Conservation (phyloP, 1,140 invertebrate species). For the Drosophila persimilis region DNA sequence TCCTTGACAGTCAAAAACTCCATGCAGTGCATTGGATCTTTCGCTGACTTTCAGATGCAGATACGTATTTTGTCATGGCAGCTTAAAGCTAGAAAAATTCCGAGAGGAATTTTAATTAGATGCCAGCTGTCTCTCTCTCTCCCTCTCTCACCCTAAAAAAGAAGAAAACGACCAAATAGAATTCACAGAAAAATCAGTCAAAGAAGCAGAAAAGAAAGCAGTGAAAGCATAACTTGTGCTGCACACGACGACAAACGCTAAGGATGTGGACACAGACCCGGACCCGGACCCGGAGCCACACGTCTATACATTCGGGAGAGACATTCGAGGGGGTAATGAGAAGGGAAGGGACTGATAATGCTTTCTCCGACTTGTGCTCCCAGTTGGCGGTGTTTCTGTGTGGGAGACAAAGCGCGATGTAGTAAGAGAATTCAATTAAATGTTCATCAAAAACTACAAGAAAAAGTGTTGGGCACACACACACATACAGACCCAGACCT, state of each 20-base stretch:
- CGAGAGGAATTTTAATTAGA: slow-evolving; percentile 76
- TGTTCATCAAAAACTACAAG: slow-evolving; percentile 80
- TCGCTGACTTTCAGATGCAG: slow-evolving; percentile 38
- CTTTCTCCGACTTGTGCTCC: background rate
- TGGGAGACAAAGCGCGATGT: slow-evolving; percentile 53
- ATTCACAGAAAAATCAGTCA: too few relatives aligned
- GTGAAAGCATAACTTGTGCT: slow-evolving; percentile 48
- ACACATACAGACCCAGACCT: background rate
- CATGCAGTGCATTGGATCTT: slow-evolving; percentile 14
- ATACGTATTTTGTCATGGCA: slow-evolving; percentile 34
- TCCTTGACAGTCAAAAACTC: too few relatives aligned
- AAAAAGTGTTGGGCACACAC: slow-evolving; percentile 56
- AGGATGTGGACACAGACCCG: too few relatives aligned
- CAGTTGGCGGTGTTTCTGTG: slow-evolving; percentile 29
- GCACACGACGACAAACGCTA: background rate
- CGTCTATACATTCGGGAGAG: background rate
- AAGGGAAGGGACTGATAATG: slow-evolving; percentile 2
- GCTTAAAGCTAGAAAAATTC: slow-evolving; percentile 41
- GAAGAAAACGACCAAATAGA: background rate
- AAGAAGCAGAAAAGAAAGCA: too few relatives aligned
- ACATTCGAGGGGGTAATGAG: too few relatives aligned
- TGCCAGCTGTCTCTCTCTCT: slow-evolving; percentile 4
- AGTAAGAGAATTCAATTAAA: slow-evolving; percentile 76
- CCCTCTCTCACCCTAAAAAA: background rate
- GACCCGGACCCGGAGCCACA: too few relatives aligned